Evolutionary conservation across 2,113 vertebrate species (phyloP), one percentile per base, ranked within the genome.

Genomic region (Semnornis frantzii): DNA sequence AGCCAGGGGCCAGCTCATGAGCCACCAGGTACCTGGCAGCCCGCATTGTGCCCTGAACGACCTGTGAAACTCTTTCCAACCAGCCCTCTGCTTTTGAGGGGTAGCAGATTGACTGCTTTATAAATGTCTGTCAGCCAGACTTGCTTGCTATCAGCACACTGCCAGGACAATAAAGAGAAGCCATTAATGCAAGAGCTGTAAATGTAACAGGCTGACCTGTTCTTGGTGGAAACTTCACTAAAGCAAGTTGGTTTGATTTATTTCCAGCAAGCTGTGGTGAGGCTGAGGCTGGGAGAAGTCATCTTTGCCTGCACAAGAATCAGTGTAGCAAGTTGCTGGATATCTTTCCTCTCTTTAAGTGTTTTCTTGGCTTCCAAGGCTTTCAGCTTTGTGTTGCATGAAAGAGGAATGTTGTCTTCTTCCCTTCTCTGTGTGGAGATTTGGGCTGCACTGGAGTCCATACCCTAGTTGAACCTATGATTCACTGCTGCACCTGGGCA

Each of bases 191-290:
- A 71, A 17, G 82, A 82, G 71, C 74, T 94, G 82, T 11, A 59
- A 72, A 48, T 5, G 14, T 52, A 5, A 5, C 37, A 37, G 55
- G 50, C 83, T 69, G 71, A 33, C 52, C 2, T 0, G n/a, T 70
- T 89, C 79, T 70, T 9, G 5, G 16, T 73, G 69, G 33, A 71
- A 87, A 68, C 60, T 52, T 54, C 3, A 52, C 25, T 48, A 52
- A 55, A 34, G 83, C 83, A 90, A 75, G 34, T 44, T 37, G 88
- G 28, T 85, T 71, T 70, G 91, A 44, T 90, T 78, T 86, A 82
- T 94, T 79, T 89, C 63, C 81, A 84, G 66, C 50, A 66, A 72
- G 68, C 75, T 59, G 57, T 55, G 81, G 50, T 16, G 42, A 66
- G 72, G 72, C 39, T 71, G 85, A 72, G 46, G 14, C 60, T 63